Percentiles rank a stretch among this genome's conserved stretches.
These are phyloP conservation scores for Trimorus sp. DNA, from an alignment of 2,888 invertebrate genomes.

Conservation along the genomic window DNA sequence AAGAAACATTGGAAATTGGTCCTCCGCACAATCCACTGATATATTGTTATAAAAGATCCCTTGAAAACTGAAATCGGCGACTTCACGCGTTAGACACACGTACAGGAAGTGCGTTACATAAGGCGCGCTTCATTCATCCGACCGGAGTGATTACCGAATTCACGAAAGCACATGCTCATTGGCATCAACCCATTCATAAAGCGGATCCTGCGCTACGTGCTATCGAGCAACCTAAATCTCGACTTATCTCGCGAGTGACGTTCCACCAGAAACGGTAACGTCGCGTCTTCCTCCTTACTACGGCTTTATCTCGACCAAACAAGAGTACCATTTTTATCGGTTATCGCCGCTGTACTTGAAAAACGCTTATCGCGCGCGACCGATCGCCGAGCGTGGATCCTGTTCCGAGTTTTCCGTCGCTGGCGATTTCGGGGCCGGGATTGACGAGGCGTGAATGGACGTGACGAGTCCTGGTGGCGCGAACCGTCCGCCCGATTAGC, in stretches of 20 bases:
- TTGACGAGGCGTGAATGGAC: too few relatives aligned
- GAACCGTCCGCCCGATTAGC: neutral
- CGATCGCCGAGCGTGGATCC: constrained; percentile 26
- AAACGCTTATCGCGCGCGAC: constrained; percentile 16
- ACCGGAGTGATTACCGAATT: constrained; percentile 50
- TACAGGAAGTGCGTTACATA: constrained; percentile 40
- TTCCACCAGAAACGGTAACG: constrained; percentile 21
- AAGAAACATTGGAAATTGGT: too few relatives aligned
- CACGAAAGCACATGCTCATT: constrained; percentile 56
- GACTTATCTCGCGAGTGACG: constrained; percentile 25
- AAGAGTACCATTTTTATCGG: constrained; percentile 36
- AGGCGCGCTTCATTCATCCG: constrained; percentile 50
- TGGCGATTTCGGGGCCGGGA: too few relatives aligned
- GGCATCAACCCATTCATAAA: constrained; percentile 59
- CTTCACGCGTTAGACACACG: constrained; percentile 11
- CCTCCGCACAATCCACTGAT: too few relatives aligned
- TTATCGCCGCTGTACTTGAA: constrained; percentile 41
- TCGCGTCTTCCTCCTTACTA: constrained; percentile 13
- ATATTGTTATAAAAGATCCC: too few relatives aligned
- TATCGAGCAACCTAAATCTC: constrained; percentile 51
- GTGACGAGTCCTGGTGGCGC: constrained; percentile 6
- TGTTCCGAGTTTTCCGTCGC: too few relatives aligned
- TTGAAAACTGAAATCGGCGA: too few relatives aligned
- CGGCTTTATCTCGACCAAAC: constrained; percentile 40
- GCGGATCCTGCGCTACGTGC: constrained; percentile 32